These are phyloP conservation scores for Melanotaenia nigrans DNA, from an alignment of 2,797 vertebrate species.

Conservation along the genomic window DNA sequence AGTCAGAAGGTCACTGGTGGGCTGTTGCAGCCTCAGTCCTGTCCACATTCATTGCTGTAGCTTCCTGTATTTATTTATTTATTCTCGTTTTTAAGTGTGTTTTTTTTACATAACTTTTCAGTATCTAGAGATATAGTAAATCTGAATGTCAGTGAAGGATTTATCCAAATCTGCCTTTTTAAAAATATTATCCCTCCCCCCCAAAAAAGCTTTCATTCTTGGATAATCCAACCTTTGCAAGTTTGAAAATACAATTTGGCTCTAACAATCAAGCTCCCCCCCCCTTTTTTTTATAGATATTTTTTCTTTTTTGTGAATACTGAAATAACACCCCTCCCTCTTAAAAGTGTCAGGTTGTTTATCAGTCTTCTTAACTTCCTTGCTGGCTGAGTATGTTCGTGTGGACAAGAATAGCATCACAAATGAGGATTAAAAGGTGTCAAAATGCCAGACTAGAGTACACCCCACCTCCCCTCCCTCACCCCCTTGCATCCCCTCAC, in stretches of 20 bases:
- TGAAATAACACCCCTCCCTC: slow-evolving; percentile 1
- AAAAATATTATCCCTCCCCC: slow-evolving; percentile 4
- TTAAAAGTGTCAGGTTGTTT: not conserved
- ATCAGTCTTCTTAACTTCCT: slow-evolving; percentile 1
- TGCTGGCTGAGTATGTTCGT: not conserved
- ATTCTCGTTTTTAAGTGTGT: slow-evolving; percentile 9
- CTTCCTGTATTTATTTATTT: slow-evolving; percentile 43
- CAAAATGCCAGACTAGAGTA: slow-evolving; percentile 80
- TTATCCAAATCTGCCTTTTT: slow-evolving; percentile 78
- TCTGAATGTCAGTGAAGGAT: slow-evolving; percentile 66
- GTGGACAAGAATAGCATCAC: slow-evolving; percentile 29
- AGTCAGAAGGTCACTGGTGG: slow-evolving; percentile 69
- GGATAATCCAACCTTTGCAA: slow-evolving; percentile 35
- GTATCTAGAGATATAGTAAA: slow-evolving; percentile 64
- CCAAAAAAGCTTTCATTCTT: slow-evolving; percentile 54
- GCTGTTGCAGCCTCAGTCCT: slow-evolving; percentile 66
- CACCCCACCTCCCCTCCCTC: slow-evolving; percentile 16
- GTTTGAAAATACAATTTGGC: slow-evolving; percentile 43
- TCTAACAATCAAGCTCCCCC: not conserved
- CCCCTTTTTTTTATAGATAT: not conserved
- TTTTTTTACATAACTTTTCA: slow-evolving; percentile 30
- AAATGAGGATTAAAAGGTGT: slow-evolving; percentile 27
- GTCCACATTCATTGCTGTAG: slow-evolving; percentile 84
- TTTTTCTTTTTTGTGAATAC: slow-evolving; percentile 2
- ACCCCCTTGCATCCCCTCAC: slow-evolving; percentile 76